Evolutionary conservation across 2,888 invertebrate species (phyloP).

Genomic region (Netelia melanura): DNA sequence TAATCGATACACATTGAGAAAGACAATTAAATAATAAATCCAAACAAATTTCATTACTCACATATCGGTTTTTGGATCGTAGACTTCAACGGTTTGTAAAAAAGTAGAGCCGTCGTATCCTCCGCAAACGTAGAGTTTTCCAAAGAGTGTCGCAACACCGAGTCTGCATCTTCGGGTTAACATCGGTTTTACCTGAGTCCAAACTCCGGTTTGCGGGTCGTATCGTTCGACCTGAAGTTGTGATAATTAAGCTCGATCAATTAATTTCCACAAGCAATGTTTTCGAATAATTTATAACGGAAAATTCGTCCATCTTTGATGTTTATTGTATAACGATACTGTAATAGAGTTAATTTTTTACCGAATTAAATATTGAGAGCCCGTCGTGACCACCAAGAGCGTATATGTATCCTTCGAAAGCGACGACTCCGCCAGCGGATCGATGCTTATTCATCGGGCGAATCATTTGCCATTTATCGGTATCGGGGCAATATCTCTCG

Average conservation of each 20-base stretch:
- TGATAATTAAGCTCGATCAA: background rate
- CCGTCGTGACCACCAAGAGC: slow-evolving; percentile 96
- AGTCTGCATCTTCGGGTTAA: slow-evolving; percentile 92
- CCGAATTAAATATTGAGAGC: slow-evolving; percentile 94
- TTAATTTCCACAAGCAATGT: no score
- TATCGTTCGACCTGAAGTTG: slow-evolving; percentile 89
- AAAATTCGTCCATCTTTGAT: no score
- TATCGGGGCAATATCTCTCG: slow-evolving; percentile 92
- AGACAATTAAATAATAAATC: background rate
- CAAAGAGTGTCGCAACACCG: slow-evolving; percentile 92
- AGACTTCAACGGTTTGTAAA: slow-evolving; percentile 93
- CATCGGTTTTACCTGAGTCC: slow-evolving; percentile 93
- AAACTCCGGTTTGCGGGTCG: slow-evolving; percentile 90
- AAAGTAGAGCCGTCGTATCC: slow-evolving; percentile 95
- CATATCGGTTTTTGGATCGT: slow-evolving; percentile 90
- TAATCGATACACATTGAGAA: slow-evolving; percentile 2
- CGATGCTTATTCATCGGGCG: slow-evolving; percentile 90
- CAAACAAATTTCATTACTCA: slow-evolving; percentile 79
- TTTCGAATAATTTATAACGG: background rate
- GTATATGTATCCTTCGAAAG: slow-evolving; percentile 90
- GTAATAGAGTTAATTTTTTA: slow-evolving; percentile 77
- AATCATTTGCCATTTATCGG: slow-evolving; percentile 90
- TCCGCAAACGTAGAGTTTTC: slow-evolving; percentile 93
- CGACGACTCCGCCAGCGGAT: slow-evolving; percentile 91
- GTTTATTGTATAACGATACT: background rate